These are phyloP conservation scores for Machaerirhynchus nigripectus DNA, from an alignment of 2,113 vertebrate species.

Conservation along the genomic window DNA sequence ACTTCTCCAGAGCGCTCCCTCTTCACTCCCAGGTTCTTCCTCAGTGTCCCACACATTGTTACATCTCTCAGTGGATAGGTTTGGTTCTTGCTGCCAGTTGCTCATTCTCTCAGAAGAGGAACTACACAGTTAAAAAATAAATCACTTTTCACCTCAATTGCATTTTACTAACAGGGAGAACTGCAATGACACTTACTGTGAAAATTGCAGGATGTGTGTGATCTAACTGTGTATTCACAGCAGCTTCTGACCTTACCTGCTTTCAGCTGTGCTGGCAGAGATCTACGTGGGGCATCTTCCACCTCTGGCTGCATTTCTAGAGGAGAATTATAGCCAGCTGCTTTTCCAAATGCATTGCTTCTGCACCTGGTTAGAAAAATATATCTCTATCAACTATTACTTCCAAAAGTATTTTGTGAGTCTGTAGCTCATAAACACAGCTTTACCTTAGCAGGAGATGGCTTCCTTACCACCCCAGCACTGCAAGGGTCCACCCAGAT, in stretches of 20 bases:
- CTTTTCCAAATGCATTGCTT: neutral
- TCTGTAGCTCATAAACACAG: neutral
- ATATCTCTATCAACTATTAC: neutral
- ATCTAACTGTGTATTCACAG: neutral
- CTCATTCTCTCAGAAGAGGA: neutral
- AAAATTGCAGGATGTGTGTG: neutral
- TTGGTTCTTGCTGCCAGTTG: neutral
- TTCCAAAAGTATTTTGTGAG: neutral
- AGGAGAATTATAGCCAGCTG: neutral
- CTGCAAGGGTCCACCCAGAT: neutral
- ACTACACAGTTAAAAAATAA: neutral
- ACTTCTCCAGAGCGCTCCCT: neutral
- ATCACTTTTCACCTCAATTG: neutral
- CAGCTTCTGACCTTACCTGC: neutral
- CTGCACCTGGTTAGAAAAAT: neutral
- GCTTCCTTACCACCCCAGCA: neutral
- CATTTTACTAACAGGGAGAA: neutral
- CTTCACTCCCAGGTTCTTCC: rapidly evolving
- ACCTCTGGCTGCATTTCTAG: neutral
- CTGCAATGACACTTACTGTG: neutral
- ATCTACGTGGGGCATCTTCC: neutral
- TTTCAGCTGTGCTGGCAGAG: neutral
- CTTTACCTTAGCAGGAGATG: neutral
- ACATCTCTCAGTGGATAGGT: neutral
- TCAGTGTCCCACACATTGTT: rapidly evolving